Conservation (phyloP, 2,888 invertebrate genomes). For the Cephus pygmeus region DNA sequence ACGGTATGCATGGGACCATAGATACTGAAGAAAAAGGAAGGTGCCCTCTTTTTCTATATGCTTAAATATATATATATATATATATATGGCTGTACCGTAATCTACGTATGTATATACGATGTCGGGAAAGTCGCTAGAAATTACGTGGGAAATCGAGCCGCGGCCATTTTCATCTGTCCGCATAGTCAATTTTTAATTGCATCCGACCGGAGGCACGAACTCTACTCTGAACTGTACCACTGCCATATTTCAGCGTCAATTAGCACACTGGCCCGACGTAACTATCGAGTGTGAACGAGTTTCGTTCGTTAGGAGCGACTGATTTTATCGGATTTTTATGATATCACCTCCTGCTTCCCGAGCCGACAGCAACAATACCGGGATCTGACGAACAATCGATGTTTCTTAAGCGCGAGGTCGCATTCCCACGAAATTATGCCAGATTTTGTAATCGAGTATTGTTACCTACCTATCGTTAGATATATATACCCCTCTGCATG, state of each 20-base stretch:
- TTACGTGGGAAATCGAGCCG: too few relatives aligned
- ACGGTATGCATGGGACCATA: too few relatives aligned
- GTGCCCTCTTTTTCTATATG: too few relatives aligned
- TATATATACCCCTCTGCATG: neutral
- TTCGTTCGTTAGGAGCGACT: conserved; percentile 52
- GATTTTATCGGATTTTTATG: conserved; percentile 52
- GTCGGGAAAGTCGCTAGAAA: too few relatives aligned
- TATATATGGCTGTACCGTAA: too few relatives aligned
- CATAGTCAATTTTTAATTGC: too few relatives aligned
- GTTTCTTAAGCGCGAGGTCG: conserved; percentile 45
- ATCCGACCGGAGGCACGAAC: too few relatives aligned
- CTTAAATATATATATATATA: too few relatives aligned
- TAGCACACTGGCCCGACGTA: conserved; percentile 30
- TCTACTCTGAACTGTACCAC: too few relatives aligned
- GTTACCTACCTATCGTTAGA: conserved; percentile 20
- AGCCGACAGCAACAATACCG: neutral
- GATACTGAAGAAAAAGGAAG: too few relatives aligned
- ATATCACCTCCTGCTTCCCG: conserved; percentile 12
- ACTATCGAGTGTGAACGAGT: conserved; percentile 47
- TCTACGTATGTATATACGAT: too few relatives aligned
- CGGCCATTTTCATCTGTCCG: too few relatives aligned
- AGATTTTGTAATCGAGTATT: conserved; percentile 50
- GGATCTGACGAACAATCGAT: conserved; percentile 35
- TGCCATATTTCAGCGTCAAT: conserved; percentile 46
- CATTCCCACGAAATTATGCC: conserved; percentile 53